A percentile compares a stretch with the other conserved stretches of the same genome.
These are phyloP conservation scores for Aphidius gifuensis DNA, from an alignment of 1,140 invertebrate species.

Conservation along the genomic window DNA sequence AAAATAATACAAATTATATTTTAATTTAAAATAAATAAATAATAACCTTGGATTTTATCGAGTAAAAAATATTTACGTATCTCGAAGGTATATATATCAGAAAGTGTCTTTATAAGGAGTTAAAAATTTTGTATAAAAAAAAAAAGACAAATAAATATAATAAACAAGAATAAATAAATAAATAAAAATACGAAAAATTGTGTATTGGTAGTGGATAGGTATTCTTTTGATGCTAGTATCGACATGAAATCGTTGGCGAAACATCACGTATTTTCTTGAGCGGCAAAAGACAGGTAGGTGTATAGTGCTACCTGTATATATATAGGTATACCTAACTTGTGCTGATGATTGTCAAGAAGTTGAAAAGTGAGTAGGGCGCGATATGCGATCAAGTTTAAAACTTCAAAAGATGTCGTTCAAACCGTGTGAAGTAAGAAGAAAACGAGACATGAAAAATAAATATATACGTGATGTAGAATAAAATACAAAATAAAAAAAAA, in stretches of 20 bases:
- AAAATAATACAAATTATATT: no score
- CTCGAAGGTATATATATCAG: no score
- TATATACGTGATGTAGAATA: not conserved
- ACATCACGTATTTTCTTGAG: conserved; percentile 16
- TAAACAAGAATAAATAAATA: no score
- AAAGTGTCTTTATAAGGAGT: no score
- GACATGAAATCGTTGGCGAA: conserved; percentile 13
- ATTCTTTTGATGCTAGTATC: conserved; percentile 1
- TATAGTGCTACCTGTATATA: not conserved
- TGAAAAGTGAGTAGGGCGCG: conserved; percentile 6
- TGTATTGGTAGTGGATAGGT: no score
- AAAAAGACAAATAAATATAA: no score
- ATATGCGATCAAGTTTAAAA: conserved; percentile 11
- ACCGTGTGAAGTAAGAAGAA: conserved; percentile 19
- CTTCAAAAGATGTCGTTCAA: conserved; percentile 8
- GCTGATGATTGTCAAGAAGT: not conserved
- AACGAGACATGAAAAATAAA: not conserved
- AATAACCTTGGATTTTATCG: no score
- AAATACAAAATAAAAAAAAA: not conserved
- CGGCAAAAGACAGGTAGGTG: conserved; percentile 14
- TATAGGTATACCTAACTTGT: not conserved
- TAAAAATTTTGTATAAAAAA: no score
- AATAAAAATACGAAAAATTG: no score
- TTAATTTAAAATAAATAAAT: no score
- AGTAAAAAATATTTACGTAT: no score